Evolutionary conservation across 2,888 invertebrate species (phyloP).

Genomic region (Timema podura): DNA sequence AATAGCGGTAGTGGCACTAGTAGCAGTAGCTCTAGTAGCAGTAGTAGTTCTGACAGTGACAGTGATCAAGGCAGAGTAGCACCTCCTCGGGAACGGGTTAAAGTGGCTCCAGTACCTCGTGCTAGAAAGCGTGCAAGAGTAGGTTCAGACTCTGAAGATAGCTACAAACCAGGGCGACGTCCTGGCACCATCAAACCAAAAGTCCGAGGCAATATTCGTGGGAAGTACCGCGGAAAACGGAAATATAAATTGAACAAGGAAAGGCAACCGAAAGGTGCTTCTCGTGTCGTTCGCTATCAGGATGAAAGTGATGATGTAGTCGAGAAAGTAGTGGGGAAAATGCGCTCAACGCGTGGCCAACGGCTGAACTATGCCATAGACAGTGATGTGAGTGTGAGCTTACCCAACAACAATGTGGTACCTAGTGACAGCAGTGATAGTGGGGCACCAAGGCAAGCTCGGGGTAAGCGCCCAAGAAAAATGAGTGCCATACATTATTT

Average conservation of each 20-base stretch:
- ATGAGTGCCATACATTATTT: slow-evolving; percentile 24
- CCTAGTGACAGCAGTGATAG: not conserved
- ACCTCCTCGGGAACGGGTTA: not conserved
- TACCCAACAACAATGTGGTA: not conserved
- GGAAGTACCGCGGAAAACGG: slow-evolving; percentile 15
- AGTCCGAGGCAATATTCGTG: not conserved
- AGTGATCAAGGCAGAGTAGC: slow-evolving; percentile 9
- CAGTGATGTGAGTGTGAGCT: not conserved
- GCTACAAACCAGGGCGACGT: slow-evolving; percentile 48
- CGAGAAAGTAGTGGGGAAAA: slow-evolving; percentile 33
- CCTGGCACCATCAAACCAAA: too few species aligned
- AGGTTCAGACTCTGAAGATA: slow-evolving; percentile 51
- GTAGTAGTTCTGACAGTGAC: slow-evolving; percentile 12
- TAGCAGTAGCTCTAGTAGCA: slow-evolving; percentile 13
- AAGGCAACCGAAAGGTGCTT: slow-evolving; percentile 10
- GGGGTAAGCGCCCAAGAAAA: not conserved
- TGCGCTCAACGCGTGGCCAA: slow-evolving; percentile 8
- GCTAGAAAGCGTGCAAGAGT: slow-evolving; percentile 21
- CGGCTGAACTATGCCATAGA: slow-evolving; percentile 19
- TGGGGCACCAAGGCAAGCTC: slow-evolving; percentile 11
- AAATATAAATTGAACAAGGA: not conserved
- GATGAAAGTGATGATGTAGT: slow-evolving; percentile 30
- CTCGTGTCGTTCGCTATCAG: slow-evolving; percentile 23
- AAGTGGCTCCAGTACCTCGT: slow-evolving; percentile 8
- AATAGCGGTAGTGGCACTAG: slow-evolving; percentile 13